These are phyloP conservation scores for Orthosia gothica DNA, from an alignment of 2,888 invertebrate genomes.

Conservation along the genomic window DNA sequence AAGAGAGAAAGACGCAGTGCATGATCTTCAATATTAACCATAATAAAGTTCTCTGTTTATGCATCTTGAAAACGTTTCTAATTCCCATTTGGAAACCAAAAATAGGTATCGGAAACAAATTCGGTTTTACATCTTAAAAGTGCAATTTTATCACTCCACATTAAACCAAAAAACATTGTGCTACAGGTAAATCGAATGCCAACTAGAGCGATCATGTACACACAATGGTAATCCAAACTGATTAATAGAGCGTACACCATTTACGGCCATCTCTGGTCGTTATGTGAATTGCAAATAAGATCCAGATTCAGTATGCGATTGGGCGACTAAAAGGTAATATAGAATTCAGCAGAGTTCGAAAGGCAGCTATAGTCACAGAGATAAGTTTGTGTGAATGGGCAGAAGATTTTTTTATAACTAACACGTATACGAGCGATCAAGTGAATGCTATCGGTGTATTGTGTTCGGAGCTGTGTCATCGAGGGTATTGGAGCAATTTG, in stretches of 20 bases:
- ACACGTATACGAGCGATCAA: constrained; percentile 38
- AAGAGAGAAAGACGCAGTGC: no score
- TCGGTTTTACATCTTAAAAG: neutral
- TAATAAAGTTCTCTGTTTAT: neutral
- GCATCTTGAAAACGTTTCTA: neutral
- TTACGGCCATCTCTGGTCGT: constrained; percentile 51
- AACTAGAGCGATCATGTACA: constrained; percentile 41
- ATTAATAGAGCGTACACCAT: constrained; percentile 62
- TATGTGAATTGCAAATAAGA: constrained; percentile 67
- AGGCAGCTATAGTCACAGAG: constrained; percentile 48
- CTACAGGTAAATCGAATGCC: constrained; percentile 37
- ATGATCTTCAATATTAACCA: no score
- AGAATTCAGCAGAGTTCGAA: constrained; percentile 54
- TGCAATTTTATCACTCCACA: constrained; percentile 17
- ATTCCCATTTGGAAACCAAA: neutral
- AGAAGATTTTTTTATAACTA: constrained; percentile 54
- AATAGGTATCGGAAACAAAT: neutral
- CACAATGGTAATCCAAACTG: constrained; percentile 56
- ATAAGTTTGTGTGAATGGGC: constrained; percentile 52
- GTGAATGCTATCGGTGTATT: constrained; percentile 46
- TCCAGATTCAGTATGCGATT: constrained; percentile 57
- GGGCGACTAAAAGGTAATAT: constrained; percentile 54
- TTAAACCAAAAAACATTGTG: constrained; percentile 26
- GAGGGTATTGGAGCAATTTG: neutral
- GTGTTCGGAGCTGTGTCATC: constrained; percentile 25